These are phyloP conservation scores for Sebastes cheni DNA, from an alignment of 2,797 vertebrate genomes.

Conservation along the genomic window DNA sequence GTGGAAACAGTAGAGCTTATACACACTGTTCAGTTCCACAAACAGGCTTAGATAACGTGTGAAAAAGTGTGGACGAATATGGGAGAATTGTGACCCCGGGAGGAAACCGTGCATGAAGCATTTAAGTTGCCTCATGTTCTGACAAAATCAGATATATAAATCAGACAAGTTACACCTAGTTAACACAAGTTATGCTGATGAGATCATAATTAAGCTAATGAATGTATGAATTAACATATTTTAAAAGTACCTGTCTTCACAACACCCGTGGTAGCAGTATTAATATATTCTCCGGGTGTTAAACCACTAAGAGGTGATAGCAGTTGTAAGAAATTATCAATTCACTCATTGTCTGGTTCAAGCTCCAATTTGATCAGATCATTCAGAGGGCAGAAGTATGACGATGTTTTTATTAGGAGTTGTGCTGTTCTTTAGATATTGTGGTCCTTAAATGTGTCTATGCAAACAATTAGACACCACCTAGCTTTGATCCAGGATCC, in stretches of 20 bases:
- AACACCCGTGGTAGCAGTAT: not conserved
- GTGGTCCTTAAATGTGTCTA: not conserved
- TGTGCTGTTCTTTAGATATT: not conserved
- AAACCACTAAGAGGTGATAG: not conserved
- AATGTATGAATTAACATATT: slow-evolving; percentile 3
- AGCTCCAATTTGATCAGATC: not conserved
- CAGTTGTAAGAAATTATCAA: not conserved
- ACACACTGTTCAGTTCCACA: no score
- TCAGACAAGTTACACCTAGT: not conserved
- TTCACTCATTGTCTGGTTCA: not conserved
- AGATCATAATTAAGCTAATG: not conserved
- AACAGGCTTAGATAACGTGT: no score
- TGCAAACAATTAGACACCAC: not conserved
- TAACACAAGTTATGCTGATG: not conserved
- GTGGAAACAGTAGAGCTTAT: no score
- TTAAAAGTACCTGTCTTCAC: not conserved
- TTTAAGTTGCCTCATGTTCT: not conserved
- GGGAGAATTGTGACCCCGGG: fast-evolving
- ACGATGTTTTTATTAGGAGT: not conserved
- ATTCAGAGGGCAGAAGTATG: not conserved
- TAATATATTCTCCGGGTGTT: not conserved
- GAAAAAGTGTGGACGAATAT: no score
- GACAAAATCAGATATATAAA: not conserved
- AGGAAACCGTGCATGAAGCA: not conserved
- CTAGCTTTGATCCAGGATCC: not conserved